Percentiles rank a stretch among this genome's conserved stretches.
Conservation (phyloP, 2,797 vertebrate genomes). For the Sebastes diaconus region DNA sequence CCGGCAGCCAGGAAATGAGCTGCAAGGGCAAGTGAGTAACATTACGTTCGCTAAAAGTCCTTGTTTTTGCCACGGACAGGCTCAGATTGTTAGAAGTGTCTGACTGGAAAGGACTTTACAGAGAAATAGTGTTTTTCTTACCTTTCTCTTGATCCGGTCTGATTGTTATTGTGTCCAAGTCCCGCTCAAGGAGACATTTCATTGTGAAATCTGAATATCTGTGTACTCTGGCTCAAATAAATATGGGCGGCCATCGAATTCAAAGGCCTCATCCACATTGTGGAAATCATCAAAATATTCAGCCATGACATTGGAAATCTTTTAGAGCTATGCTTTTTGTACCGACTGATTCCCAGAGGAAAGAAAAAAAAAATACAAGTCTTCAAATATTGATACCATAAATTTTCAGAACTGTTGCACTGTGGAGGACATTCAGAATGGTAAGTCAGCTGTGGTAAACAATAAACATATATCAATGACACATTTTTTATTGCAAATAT, state of each 20-base stretch:
- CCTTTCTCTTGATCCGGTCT: not conserved
- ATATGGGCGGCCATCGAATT: too few species aligned
- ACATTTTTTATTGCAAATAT: slow-evolving; percentile 28
- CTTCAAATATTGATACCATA: slow-evolving; percentile 40
- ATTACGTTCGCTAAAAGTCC: not conserved
- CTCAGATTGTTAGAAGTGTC: too few species aligned
- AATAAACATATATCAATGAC: not conserved
- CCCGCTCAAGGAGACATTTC: fast-evolving
- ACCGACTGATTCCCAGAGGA: slow-evolving; percentile 18
- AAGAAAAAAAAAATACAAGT: not conserved
- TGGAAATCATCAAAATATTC: not conserved
- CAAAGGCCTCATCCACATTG: too few species aligned
- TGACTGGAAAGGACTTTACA: too few species aligned
- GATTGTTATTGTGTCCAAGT: not conserved
- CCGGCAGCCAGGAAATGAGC: too few species aligned
- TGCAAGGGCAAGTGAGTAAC: too few species aligned
- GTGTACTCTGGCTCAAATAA: not conserved
- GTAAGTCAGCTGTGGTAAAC: slow-evolving; percentile 12
- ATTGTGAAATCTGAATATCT: not conserved
- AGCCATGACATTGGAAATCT: not conserved
- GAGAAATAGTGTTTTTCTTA: not conserved
- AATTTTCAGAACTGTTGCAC: slow-evolving; percentile 34
- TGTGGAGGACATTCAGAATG: not conserved
- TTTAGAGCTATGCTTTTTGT: not conserved
- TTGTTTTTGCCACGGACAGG: too few species aligned